Conservation (phyloP, 1,140 invertebrate genomes). For the Drosophila subpulchrella region DNA sequence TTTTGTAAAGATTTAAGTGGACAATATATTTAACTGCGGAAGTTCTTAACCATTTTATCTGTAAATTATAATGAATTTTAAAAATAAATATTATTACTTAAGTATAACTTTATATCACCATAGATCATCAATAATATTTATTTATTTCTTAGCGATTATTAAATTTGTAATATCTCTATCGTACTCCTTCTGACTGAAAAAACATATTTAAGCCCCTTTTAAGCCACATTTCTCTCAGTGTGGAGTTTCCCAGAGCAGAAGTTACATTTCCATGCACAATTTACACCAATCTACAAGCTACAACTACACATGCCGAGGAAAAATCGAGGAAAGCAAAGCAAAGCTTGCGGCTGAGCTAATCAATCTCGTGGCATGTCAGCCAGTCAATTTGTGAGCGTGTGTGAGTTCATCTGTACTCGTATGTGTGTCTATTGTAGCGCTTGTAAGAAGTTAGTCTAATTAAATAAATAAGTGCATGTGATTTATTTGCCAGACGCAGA, state of each 20-base stretch:
- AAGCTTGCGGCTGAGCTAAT: slow-evolving; percentile 74
- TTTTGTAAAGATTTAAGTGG: too few relatives aligned
- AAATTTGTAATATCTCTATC: too few relatives aligned
- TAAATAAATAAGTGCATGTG: slow-evolving; percentile 83
- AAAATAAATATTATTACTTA: too few relatives aligned
- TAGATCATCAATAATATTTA: too few relatives aligned
- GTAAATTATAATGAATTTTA: too few relatives aligned
- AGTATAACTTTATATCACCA: too few relatives aligned
- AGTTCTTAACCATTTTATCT: too few relatives aligned
- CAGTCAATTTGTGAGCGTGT: slow-evolving; percentile 74
- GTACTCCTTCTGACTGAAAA: neutral
- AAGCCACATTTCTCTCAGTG: neutral
- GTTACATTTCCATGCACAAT: slow-evolving; percentile 83
- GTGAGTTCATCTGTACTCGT: slow-evolving; percentile 24
- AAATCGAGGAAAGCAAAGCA: slow-evolving; percentile 38
- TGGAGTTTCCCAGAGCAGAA: slow-evolving; percentile 57
- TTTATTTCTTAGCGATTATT: too few relatives aligned
- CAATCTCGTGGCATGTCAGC: slow-evolving; percentile 81
- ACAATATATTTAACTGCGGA: too few relatives aligned
- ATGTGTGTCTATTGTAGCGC: slow-evolving; percentile 69
- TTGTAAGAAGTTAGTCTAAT: slow-evolving; percentile 83
- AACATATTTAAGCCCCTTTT: neutral
- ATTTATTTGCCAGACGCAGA: slow-evolving; percentile 72
- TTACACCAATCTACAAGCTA: slow-evolving; percentile 75
- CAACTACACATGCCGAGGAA: slow-evolving; percentile 23